phyloP scores from a whole-genome alignment of 2,797 vertebrate species.

The Champsocephalus gunnari region DNA sequence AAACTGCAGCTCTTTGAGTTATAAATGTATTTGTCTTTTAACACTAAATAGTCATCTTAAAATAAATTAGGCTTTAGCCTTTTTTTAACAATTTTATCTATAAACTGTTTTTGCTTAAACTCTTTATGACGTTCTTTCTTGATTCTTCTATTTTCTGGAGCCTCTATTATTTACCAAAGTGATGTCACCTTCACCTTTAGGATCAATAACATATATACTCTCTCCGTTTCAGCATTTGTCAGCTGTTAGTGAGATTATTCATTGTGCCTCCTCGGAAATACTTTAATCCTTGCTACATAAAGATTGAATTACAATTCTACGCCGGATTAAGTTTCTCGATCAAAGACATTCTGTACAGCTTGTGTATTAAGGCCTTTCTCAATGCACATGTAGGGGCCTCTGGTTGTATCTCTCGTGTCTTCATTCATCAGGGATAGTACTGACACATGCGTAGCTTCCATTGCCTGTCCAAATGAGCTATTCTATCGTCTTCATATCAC shows the following conservation, averaged over 20 bases:
- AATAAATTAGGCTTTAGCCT: neutral
- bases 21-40: neutral
- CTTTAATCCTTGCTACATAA: conserved; percentile 52
- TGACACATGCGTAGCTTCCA: neutral
- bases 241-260: conserved; percentile 27
- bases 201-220: conserved; percentile 45
- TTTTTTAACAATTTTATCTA: conserved; percentile 2
- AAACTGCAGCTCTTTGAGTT: neutral
- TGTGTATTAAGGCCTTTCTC: conserved; percentile 35
- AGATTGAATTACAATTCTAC: conserved; percentile 55
- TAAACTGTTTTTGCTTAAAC: conserved; percentile 27
- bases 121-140: conserved; percentile 12
- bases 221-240: conserved; percentile 30
- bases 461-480: conserved; percentile 36
- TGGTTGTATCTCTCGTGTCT: conserved; percentile 15
- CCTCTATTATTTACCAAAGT: neutral
- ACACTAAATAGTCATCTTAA: neutral
- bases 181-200: conserved; percentile 20
- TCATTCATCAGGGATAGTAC: conserved; percentile 18
- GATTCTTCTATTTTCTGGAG: conserved; percentile 1
- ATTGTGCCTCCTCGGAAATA: conserved; percentile 32
- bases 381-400: conserved; percentile 45
- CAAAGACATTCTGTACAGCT: conserved; percentile 35
- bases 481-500: conserved; percentile 28
- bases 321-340: conserved; percentile 46